Conservation (phyloP, 2,888 invertebrate genomes). For the Physocephala rufipes region DNA sequence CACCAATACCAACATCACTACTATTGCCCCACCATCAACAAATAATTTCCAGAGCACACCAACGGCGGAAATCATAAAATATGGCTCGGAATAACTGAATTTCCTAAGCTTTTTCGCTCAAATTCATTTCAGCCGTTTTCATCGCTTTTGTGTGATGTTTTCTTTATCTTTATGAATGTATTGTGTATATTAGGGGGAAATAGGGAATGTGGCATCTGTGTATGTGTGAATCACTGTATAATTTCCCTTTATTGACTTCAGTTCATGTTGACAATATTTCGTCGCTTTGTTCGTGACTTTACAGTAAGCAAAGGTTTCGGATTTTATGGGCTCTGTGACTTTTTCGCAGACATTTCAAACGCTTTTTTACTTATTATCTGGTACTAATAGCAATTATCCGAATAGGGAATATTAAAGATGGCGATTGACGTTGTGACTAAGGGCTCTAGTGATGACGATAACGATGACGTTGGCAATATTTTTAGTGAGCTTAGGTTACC, state of each 20-base stretch:
- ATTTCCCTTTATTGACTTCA: conserved; percentile 35
- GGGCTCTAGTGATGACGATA: too few species aligned
- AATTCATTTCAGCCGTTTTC: conserved; percentile 32
- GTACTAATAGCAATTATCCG: too few species aligned
- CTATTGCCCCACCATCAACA: background rate
- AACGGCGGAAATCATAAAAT: conserved; percentile 24
- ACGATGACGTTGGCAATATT: too few species aligned
- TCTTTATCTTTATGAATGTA: background rate
- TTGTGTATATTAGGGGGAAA: background rate
- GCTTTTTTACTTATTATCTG: background rate
- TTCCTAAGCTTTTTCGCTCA: conserved; percentile 24
- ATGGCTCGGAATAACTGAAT: conserved; percentile 31
- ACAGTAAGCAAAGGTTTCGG: conserved; percentile 20
- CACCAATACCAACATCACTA: background rate
- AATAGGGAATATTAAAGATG: too few species aligned
- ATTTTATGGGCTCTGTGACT: conserved; percentile 30
- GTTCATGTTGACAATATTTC: conserved; percentile 33
- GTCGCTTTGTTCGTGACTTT: conserved; percentile 22
- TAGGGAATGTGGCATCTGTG: conserved; percentile 9
- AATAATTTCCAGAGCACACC: background rate
- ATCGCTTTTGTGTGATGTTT: conserved; percentile 20
- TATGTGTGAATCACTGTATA: conserved; percentile 17
- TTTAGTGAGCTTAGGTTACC: too few species aligned
- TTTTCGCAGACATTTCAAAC: background rate
- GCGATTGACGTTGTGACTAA: too few species aligned